Evolutionary conservation across 2,113 vertebrate species (phyloP).

Genomic region (Ahaetulla prasina): DNA sequence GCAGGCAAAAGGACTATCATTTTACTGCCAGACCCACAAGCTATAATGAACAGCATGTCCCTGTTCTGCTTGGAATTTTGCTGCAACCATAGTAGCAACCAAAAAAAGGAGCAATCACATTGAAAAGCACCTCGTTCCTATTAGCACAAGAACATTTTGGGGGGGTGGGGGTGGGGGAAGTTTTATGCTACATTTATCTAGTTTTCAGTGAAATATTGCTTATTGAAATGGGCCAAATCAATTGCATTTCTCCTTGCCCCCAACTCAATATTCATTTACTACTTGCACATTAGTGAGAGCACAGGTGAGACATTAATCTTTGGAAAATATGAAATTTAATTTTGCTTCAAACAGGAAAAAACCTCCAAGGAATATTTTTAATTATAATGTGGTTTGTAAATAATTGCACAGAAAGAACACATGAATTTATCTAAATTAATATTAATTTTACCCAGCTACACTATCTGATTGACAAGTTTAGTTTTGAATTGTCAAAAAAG

Average conservation of each 20-base stretch:
- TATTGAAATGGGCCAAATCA: conserved; percentile 64
- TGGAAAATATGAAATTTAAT: conserved; percentile 7
- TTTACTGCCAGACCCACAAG: neutral
- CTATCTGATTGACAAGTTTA: neutral
- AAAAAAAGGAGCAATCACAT: neutral
- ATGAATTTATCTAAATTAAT: neutral
- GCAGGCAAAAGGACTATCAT: neutral
- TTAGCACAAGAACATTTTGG: neutral
- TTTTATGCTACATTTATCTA: conserved; percentile 62
- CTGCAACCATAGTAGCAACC: neutral
- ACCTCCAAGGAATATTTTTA: neutral
- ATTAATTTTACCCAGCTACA: neutral
- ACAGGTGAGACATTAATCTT: conserved; percentile 10
- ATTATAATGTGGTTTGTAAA: neutral
- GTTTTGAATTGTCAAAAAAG: neutral
- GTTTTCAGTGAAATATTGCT: conserved; percentile 75
- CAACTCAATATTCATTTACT: conserved; percentile 48
- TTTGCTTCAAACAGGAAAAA: neutral
- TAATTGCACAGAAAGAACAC: neutral
- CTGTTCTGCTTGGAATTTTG: neutral
- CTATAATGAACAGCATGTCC: neutral
- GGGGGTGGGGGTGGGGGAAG: too few species aligned
- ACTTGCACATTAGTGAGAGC: conserved; percentile 1
- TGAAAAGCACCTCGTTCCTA: neutral
- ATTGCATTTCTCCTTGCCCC: neutral